phyloP scores from a whole-genome alignment of 1,140 invertebrate species.

The Hermetia illucens region DNA sequence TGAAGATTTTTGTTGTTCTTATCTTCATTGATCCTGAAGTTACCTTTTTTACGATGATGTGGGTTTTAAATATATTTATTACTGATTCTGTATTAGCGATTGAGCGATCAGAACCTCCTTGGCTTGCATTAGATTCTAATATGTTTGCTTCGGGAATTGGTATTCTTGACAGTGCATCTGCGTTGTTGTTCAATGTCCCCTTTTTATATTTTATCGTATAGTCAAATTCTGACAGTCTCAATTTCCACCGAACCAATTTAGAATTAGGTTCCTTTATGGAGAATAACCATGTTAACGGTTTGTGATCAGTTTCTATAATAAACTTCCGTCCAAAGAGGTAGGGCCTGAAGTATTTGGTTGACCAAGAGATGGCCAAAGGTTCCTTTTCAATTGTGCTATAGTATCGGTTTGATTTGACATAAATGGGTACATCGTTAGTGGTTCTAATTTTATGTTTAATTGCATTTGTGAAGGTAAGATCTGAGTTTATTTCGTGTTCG shows the following conservation, averaged over 20 bases:
- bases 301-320: constrained; percentile 36
- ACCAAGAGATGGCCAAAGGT: constrained; percentile 27
- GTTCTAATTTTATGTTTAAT: constrained; percentile 19
- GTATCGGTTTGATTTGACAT: constrained; percentile 21
- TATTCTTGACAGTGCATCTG: constrained; percentile 1
- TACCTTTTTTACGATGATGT: not conserved
- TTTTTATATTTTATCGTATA: constrained; percentile 18
- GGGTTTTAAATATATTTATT: not conserved
- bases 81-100: too few relatives aligned
- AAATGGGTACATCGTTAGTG: constrained; percentile 10
- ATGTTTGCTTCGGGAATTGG: too few relatives aligned
- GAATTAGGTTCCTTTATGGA: constrained; percentile 31
- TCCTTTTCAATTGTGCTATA: constrained; percentile 30
- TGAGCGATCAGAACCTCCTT: too few relatives aligned
- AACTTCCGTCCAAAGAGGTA: constrained; percentile 35
- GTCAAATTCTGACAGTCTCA: constrained; percentile 28
- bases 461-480: constrained; percentile 10
- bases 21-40: not conserved
- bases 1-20: too few relatives aligned
- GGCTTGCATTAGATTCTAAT: too few relatives aligned
- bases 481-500: too few relatives aligned
- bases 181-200: not conserved
- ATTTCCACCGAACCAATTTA: constrained; percentile 30
- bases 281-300: constrained; percentile 33
- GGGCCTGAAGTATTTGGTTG: constrained; percentile 29